phyloP scores from a whole-genome alignment of 2,888 invertebrate species.

The Drosophila lacicola region DNA sequence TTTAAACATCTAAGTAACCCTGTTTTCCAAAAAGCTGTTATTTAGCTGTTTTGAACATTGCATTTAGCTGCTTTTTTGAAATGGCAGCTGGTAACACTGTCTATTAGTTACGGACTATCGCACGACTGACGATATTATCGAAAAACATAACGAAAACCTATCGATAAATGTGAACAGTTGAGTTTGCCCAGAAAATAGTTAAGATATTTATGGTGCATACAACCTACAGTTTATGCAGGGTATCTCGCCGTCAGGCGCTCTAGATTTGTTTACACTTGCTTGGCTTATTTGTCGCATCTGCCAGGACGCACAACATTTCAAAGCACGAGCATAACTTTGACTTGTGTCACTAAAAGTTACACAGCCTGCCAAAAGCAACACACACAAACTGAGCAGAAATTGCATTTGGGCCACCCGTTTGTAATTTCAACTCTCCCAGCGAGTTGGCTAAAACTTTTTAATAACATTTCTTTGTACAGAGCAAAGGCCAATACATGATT shows the following conservation, averaged over 20 bases:
- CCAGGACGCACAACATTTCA: slow-evolving; percentile 49
- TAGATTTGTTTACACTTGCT: slow-evolving; percentile 7
- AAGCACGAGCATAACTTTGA: slow-evolving; percentile 65
- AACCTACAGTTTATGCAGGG: no score
- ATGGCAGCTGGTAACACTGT: no score
- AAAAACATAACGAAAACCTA: no score
- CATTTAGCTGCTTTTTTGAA: no score
- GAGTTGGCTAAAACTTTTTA: slow-evolving; percentile 62
- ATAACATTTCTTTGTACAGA: slow-evolving; percentile 61
- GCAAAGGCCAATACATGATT: slow-evolving; percentile 8
- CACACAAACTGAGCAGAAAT: slow-evolving; percentile 39
- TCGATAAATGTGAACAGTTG: no score
- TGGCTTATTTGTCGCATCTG: slow-evolving; percentile 11
- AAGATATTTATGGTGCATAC: no score
- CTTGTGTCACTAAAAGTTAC: slow-evolving; percentile 59
- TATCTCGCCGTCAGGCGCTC: not conserved
- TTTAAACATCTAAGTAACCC: not conserved
- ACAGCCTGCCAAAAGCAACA: slow-evolving; percentile 45
- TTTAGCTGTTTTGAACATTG: no score
- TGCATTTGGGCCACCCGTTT: slow-evolving; percentile 49
- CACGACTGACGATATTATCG: no score
- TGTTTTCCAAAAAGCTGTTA: no score
- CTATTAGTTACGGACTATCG: no score
- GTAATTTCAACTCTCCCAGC: slow-evolving; percentile 47
- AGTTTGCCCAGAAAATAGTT: no score